Evolutionary conservation across 2,113 vertebrate genomes (phyloP).

Genomic region (Zosterops pallidus): DNA sequence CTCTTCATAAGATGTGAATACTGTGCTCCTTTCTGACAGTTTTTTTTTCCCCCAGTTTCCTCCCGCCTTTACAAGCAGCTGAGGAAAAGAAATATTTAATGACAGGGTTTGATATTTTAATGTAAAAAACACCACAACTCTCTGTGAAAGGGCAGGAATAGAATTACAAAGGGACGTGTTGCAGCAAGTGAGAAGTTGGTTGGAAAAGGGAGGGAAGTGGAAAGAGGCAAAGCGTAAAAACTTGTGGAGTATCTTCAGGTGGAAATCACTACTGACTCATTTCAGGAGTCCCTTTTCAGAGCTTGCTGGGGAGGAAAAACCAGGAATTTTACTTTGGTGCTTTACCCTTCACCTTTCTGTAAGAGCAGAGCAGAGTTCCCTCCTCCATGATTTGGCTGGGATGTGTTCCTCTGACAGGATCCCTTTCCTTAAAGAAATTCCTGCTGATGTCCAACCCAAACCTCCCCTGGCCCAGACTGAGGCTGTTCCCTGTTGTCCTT

Average conservation of each 20-base stretch:
- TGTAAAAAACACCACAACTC: conserved; percentile 57
- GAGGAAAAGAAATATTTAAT: conserved; percentile 70
- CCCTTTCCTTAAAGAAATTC: background rate
- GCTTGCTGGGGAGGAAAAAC: background rate
- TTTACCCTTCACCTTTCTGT: background rate
- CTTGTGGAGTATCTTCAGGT: fast-evolving
- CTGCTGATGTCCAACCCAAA: fast-evolving
- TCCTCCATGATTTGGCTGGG: background rate
- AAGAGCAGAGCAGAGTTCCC: background rate
- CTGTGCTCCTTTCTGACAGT: conserved; percentile 39
- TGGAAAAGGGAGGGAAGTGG: background rate
- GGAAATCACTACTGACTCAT: background rate
- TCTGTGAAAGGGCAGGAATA: background rate
- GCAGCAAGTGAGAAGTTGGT: background rate
- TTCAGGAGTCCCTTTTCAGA: background rate
- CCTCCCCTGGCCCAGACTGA: background rate
- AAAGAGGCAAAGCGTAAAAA: background rate
- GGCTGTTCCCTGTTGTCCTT: background rate
- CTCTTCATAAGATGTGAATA: conserved; percentile 35
- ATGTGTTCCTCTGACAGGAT: background rate
- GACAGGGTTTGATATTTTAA: conserved; percentile 64
- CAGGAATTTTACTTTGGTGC: background rate
- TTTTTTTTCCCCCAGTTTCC: background rate
- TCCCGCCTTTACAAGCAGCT: conserved; percentile 41
- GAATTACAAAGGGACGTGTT: background rate